Base-by-base conservation (phyloP, 1,140 invertebrate species). In the Hypothenemus hampei region DNA sequence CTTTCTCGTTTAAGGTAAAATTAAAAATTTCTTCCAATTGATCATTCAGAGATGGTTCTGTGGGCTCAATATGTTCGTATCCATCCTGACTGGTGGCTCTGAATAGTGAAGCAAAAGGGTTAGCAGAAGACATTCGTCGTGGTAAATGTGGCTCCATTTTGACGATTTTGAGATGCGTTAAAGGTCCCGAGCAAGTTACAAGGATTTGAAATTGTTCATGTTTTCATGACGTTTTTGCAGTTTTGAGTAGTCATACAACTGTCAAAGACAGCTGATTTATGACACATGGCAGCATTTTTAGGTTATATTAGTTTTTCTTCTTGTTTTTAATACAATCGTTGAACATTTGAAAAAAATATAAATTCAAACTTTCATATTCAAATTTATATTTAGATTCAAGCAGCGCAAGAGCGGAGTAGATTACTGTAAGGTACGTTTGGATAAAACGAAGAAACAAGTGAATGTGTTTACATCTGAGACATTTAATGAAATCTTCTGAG, bases 1-100 rank as follows among this genome's bases (percentile, higher is more conserved):
- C 45, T 31, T 48, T 48, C 22, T 56, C 53, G 43, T 56, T 56
- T 8, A 87, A 67, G 0, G 83, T 85, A 44, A 89, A 76, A 46
- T 80, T 76, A 69, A 87, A 86, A 63, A 86, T 77, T 62, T 80
- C 72, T 66, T 83, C 79, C 26, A 85, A 69, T 19, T 84, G 59
- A 45, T 69, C 57, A 55, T 75, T 75, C 8, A 75, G 39, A 57
- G 66, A 58, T 18, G 61, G 44, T 52, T 64, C 58, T 26, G 20
- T 26, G 8, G 41, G 39, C 29, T 56, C 57, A 22, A 47, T 21
- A 43, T 45, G 29, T 18, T 44, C 48, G 24, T 40, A 50, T n/a
- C 37, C 56, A 51, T 57, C 55, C 33, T 57, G 47, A 15, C 55
- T 57, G 15, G 29, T 29, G 5, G 26, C 37, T 7, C 37, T 19